Evolutionary conservation across 2,113 vertebrate genomes (phyloP), one percentile per base, ranked within the genome.

Genomic region (Caranx melampygus): DNA sequence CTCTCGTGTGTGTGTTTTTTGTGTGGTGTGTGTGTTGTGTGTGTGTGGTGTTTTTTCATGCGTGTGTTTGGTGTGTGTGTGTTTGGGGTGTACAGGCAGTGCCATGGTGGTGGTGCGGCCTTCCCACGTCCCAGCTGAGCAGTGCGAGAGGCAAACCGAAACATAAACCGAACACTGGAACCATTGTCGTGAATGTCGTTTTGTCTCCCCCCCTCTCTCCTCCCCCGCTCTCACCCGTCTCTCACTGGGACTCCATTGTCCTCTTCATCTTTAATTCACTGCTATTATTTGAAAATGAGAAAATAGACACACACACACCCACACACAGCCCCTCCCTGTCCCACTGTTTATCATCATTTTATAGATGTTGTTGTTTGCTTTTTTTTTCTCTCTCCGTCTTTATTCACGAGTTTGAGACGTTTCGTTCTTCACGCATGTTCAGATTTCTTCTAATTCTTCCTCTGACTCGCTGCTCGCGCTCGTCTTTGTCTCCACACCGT

Each of bases 91-190:
- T 90, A 66, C 88, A 52, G 91, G 85, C 91, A 71, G 89, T 91
- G 89, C 92, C 89, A 91, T 73, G 80, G 58, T 31, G 16, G 75
- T 82, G 80, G 58, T 31, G 16, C 73, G 81, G 79, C 81, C 85
- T 88, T 90, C 87, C 90, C 88, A 87, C 81, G 44, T 92, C 88
- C 70, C 15, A 15, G 66, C 57, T 7, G 47, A 87, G 80, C 86
- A 82, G 63, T 87, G 75, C 66, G 83, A 51, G 62, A 76, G 62
- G 63, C 49, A 13, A 40, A 49, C 45, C 49, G 72, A 75, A 26
- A 12, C 13, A 60, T 26, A 60, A 60, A 40, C 47, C 9, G 26
- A 44, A 91, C 80, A 92, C 81, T 81, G 80, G 52, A 40, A 67
- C 58, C 82, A 81, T 93, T 93, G 92, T 93, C 49, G 4, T 12